phyloP scores from a whole-genome alignment of 2,113 vertebrate genomes.

The Prunella fulvescens region DNA sequence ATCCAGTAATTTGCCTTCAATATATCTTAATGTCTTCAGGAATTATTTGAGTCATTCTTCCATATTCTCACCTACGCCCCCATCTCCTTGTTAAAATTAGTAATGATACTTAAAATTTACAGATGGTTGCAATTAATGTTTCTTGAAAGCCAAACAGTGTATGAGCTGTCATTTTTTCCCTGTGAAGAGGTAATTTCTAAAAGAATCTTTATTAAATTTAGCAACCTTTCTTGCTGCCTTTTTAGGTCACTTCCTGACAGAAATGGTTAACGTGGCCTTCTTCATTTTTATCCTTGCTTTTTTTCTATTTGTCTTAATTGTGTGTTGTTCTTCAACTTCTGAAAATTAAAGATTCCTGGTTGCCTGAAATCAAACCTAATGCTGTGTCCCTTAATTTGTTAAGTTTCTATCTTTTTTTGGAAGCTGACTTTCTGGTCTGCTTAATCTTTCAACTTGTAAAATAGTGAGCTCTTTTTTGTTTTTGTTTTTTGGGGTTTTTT shows the following conservation, averaged over 20 bases:
- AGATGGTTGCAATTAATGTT: background rate
- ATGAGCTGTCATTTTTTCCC: background rate
- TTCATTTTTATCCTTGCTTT: background rate
- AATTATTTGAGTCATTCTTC: background rate
- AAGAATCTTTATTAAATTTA: background rate
- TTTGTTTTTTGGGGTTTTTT: fast-evolving
- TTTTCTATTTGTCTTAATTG: background rate
- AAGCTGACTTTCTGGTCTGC: background rate
- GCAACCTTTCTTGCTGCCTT: background rate
- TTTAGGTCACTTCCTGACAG: background rate
- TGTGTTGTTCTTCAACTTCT: background rate
- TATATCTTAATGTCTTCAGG: background rate
- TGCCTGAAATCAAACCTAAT: background rate
- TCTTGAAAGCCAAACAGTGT: background rate
- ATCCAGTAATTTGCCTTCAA: background rate
- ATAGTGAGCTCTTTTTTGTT: background rate
- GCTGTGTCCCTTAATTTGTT: background rate
- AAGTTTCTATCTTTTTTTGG: background rate
- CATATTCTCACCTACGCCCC: background rate
- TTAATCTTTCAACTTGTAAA: background rate
- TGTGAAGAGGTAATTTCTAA: background rate
- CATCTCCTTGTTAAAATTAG: background rate
- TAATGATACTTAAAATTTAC: background rate
- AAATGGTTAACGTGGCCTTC: background rate
- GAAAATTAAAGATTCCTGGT: background rate